Evolutionary conservation across 2,113 vertebrate species (phyloP).

Genomic region (Hyaena hyaena): DNA sequence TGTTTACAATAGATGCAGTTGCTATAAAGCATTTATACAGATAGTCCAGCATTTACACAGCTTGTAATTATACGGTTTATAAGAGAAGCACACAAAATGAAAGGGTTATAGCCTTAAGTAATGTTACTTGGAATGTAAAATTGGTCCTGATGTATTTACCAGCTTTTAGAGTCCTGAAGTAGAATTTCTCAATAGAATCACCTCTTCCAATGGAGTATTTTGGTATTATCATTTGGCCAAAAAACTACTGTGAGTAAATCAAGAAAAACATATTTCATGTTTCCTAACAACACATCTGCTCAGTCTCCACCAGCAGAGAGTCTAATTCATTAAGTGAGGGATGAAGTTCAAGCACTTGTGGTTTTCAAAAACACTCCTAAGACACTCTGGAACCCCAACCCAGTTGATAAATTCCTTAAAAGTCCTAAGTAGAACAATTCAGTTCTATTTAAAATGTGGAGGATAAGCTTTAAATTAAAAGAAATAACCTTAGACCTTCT

Average conservation of each 20-base stretch:
- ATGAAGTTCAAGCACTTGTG: background rate
- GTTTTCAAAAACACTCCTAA: background rate
- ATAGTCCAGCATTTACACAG: background rate
- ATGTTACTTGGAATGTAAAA: background rate
- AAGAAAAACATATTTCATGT: background rate
- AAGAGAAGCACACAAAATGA: background rate
- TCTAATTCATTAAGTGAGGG: background rate
- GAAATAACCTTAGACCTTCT: background rate
- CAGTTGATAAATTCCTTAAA: background rate
- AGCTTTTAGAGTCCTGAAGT: background rate
- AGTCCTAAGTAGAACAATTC: background rate
- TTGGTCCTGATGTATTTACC: background rate
- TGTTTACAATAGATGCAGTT: background rate
- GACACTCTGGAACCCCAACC: background rate
- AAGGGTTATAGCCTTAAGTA: background rate
- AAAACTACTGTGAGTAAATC: slow-evolving; percentile 16
- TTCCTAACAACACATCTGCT: background rate
- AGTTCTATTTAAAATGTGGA: background rate
- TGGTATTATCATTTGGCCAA: background rate
- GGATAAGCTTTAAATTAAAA: background rate
- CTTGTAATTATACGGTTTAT: background rate
- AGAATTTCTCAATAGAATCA: slow-evolving; percentile 13
- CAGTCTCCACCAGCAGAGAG: background rate
- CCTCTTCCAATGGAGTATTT: background rate
- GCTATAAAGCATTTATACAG: background rate